Evolutionary conservation across 1,140 invertebrate genomes (phyloP), one percentile per base, ranked within the genome.

Genomic region (Sarcophaga peregrina): DNA sequence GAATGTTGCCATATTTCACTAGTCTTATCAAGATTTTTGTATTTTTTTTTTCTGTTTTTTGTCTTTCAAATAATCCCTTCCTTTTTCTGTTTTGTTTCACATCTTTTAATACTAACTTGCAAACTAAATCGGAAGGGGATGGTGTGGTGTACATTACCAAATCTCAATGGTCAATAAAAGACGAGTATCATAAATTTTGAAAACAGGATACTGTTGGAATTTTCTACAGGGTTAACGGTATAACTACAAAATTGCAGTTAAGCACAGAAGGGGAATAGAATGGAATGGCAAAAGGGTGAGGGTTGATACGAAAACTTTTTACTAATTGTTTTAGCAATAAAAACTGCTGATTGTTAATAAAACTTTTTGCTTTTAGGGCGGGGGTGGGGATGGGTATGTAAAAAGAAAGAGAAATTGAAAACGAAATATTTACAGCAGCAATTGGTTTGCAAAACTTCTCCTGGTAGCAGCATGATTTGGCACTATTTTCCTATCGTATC

Each of bases 261-360:
- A 68, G 62, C 13, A 58, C 25, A 37, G 25, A 37, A 58, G 54
- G 54, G 54, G 15, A 15, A 58, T 58, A 7, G 54, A 15, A 58
- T 15, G n/a, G n/a, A 68, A n/a, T n/a, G 20, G 54, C 54, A 13
- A 62, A 62, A n/a, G 8, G 17, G n/a, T 20, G n/a, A 9, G 62
- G 4, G 20, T 20, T 25, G 1, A 68, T 20, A 68, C 62, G 62
- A 17, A 20, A 68, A 68, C 62, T 37, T 37, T n/a, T 68, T 68
- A 20, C 62, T 68, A 68, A 68, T 68, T 68, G 62, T 68, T 68
- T 68, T 68, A 68, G 20, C 62, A 20, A 68, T 68, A 68, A 68
- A 62, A 68, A 68, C 20, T 68, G 62, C 62, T 68, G 62, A 68
- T 68, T 68, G 62, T 20, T 2, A 68, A 68, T 8, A 20, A 68